These are phyloP conservation scores for Lasioglossum malachurum DNA, from an alignment of 2,888 invertebrate species.

Conservation along the genomic window DNA sequence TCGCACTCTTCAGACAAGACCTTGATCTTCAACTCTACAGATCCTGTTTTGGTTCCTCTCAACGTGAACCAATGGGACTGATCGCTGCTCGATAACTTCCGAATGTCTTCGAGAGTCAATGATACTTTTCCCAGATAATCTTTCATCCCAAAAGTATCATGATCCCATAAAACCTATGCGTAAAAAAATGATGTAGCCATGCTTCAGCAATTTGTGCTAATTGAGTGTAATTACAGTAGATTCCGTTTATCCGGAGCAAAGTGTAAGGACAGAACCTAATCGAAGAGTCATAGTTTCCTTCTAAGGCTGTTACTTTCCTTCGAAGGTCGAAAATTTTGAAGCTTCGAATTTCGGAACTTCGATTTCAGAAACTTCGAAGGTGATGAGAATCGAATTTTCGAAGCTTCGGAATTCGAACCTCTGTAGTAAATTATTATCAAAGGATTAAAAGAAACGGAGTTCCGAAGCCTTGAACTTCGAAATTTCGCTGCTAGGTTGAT, in stretches of 20 bases:
- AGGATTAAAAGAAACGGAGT: too few species aligned
- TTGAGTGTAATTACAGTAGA: not conserved
- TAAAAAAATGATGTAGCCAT: not conserved
- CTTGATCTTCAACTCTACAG: conserved; percentile 85
- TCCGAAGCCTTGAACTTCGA: too few species aligned
- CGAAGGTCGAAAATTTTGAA: too few species aligned
- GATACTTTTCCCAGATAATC: conserved; percentile 86
- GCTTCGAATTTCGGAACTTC: too few species aligned
- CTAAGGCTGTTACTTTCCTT: too few species aligned
- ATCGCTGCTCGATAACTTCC: conserved; percentile 84
- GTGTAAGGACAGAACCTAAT: not conserved
- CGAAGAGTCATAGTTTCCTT: not conserved
- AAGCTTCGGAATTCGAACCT: too few species aligned
- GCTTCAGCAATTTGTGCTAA: not conserved
- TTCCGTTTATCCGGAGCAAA: not conserved
- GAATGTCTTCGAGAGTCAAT: conserved; percentile 85
- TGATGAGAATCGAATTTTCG: too few species aligned
- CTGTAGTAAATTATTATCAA: too few species aligned
- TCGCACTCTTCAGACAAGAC: conserved; percentile 83
- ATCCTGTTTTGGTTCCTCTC: conserved; percentile 85
- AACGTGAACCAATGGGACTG: conserved; percentile 84
- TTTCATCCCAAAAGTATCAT: conserved; percentile 86
- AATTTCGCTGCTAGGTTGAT: too few species aligned
- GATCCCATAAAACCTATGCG: conserved; percentile 85
- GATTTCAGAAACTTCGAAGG: too few species aligned